Evolutionary conservation across 1,140 invertebrate species (phyloP).

Genomic region (Drosophila suzukii): DNA sequence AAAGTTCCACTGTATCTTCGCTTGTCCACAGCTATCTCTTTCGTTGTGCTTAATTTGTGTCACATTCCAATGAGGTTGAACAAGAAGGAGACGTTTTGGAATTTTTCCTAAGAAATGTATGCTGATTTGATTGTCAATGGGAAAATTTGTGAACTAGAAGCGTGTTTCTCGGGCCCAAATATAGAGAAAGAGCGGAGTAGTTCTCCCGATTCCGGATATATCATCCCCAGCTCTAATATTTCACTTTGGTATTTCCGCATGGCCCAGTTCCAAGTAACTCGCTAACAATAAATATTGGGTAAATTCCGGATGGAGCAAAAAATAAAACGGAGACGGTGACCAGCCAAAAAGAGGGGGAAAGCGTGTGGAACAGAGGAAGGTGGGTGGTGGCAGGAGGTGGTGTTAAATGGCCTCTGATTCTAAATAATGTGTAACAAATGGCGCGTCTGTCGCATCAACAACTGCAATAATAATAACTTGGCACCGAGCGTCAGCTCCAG

Average conservation of each 20-base stretch:
- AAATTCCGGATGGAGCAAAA: constrained; percentile 50
- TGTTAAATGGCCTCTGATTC: constrained; percentile 34
- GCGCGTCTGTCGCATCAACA: constrained; percentile 70
- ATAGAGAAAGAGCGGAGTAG: constrained; percentile 8
- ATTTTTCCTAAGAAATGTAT: constrained; percentile 46
- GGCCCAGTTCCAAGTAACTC: constrained; percentile 59
- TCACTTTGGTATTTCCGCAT: constrained; percentile 63
- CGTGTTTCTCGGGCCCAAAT: not conserved
- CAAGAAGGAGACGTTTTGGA: constrained; percentile 14
- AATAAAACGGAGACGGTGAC: not conserved
- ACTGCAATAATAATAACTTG: constrained; percentile 73
- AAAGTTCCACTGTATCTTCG: constrained; percentile 2
- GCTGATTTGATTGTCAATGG: constrained; percentile 45
- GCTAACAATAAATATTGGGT: constrained; percentile 62
- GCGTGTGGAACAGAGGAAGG: not conserved
- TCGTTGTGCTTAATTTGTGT: constrained; percentile 42
- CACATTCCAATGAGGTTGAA: constrained; percentile 26
- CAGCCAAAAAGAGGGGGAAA: not conserved
- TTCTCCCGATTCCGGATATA: constrained; percentile 42
- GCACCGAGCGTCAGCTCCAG: constrained; percentile 27
- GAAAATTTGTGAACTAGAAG: constrained; percentile 14
- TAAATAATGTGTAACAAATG: constrained; percentile 82
- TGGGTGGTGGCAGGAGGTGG: constrained; percentile 6
- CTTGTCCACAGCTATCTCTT: constrained; percentile 2
- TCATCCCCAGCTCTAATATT: constrained; percentile 43